Evolutionary conservation across 37 sponge, comb jelly and placozoan genomes (phyloP), one percentile per base, ranked within the genome.

Genomic region (Chondrosia reniformis): DNA sequence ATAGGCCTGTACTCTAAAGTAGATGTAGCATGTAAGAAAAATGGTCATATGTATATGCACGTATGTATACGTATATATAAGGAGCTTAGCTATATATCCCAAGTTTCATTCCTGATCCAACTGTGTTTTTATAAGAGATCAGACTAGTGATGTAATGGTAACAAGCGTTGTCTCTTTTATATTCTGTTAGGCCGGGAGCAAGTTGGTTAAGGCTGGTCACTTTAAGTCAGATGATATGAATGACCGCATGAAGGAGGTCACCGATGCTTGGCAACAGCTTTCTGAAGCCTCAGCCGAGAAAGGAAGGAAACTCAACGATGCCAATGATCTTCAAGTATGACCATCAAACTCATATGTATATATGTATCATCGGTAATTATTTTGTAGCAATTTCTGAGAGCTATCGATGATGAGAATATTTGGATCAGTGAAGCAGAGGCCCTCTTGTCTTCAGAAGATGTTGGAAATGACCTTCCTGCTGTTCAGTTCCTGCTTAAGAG

Each of bases 401-500:
- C 92, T 12, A 67, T 76, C 17, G 94, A 97, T 33, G 94, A 94
- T 44, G 83, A 85, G 56, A 73, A 84, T 30, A 83, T 80, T 33
- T 97, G 97, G 97, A 46, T 82, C 45, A 83, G 63, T 43, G 90
- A 90, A 19, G 89, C 85, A 31, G 97, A 91, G 65, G 80, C 87
- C 19, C 81, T 90, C 22, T 82, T 97, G 28, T 69, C 80, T 55
- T 84, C 80, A 43, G 92, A 88, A 39, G 94, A 97, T 38, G 69
- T 94, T 9, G 97, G 97, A 0, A 76, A 81, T 46, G 94, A 94
- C 77, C 82, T 94, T 15, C 85, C 92, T 34, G 78, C 88, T 46
- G 97, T 91, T n/a, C 82, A 90, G 44, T 84, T 90, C 80, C 85
- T 97, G 32, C 79, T 97, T 32, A 93, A 97, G 77, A 93, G 89